Conservation (phyloP, 2,113 vertebrate genomes). For the Pleuronectes platessa region DNA sequence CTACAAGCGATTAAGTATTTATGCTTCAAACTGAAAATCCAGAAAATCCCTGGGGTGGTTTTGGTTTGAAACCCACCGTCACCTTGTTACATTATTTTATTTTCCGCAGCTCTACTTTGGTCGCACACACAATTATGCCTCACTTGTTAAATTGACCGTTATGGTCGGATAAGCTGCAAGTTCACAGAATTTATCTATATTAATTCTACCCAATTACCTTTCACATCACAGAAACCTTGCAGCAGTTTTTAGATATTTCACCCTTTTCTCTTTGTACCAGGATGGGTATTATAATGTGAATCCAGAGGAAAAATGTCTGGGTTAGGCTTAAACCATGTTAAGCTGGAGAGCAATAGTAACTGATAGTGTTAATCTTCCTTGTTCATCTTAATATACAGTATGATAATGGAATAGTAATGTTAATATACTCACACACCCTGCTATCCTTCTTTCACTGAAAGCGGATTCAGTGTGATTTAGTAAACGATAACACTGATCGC, state of each 20-base stretch:
- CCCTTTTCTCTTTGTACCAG: conserved; percentile 10
- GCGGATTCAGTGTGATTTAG: conserved; percentile 32
- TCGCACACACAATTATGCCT: conserved; percentile 40
- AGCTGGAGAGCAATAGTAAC: neutral
- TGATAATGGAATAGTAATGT: conserved; percentile 30
- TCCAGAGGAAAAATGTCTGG: neutral
- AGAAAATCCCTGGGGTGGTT: neutral
- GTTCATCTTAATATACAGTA: conserved; percentile 35
- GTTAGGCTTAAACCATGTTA: conserved; percentile 21
- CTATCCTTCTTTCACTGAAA: neutral
- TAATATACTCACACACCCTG: conserved; percentile 14
- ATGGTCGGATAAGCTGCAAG: conserved; percentile 42
- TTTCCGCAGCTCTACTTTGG: neutral
- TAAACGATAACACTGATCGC: conserved; percentile 32
- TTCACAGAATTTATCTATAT: conserved; percentile 55
- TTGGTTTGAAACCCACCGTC: conserved; percentile 9
- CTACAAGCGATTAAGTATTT: neutral
- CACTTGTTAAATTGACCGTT: conserved; percentile 62
- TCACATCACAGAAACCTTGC: conserved; percentile 38
- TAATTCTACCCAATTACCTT: conserved; percentile 60
- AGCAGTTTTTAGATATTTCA: conserved; percentile 13
- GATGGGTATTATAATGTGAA: conserved; percentile 15
- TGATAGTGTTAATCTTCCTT: conserved; percentile 37
- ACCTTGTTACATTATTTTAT: conserved; percentile 2
- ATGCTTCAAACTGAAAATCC: neutral